These are phyloP conservation scores for Hippopotamyrus pictus DNA, from an alignment of 2,797 vertebrate species.

Conservation along the genomic window DNA sequence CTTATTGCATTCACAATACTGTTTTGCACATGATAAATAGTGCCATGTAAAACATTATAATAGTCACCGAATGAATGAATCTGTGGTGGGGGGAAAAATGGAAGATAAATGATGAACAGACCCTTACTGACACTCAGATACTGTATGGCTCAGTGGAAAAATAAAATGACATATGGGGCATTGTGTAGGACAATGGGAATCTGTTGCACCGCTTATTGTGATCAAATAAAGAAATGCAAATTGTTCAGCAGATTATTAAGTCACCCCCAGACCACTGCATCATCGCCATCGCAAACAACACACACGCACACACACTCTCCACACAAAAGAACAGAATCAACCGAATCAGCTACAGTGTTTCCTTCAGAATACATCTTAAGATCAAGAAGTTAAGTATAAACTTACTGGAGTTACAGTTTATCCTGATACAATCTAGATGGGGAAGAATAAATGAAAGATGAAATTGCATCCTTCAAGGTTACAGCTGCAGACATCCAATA, in stretches of 20 bases:
- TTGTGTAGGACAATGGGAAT: background rate
- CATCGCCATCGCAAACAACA: background rate
- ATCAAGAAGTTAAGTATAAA: constrained; percentile 93
- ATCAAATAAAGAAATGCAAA: background rate
- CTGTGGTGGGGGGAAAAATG: background rate
- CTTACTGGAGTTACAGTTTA: constrained; percentile 99
- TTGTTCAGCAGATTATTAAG: constrained; percentile 19
- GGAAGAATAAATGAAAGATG: constrained; percentile 99
- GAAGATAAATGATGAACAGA: background rate
- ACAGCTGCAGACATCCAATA: constrained; percentile 99
- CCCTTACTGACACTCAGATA: background rate
- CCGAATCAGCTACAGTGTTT: constrained; percentile 41
- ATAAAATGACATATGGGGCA: background rate
- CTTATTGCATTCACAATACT: background rate
- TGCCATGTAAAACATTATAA: background rate
- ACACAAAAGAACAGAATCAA: constrained; percentile 39
- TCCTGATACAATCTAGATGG: constrained; percentile 99
- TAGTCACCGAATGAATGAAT: background rate
- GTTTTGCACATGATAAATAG: background rate
- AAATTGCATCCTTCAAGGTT: constrained; percentile 99
- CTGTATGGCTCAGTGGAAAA: background rate
- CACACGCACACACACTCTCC: background rate
- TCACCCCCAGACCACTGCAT: background rate
- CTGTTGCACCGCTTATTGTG: background rate
- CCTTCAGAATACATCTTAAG: constrained; percentile 45